phyloP scores from a whole-genome alignment of 2,113 vertebrate species.

The Jacana jacana region DNA sequence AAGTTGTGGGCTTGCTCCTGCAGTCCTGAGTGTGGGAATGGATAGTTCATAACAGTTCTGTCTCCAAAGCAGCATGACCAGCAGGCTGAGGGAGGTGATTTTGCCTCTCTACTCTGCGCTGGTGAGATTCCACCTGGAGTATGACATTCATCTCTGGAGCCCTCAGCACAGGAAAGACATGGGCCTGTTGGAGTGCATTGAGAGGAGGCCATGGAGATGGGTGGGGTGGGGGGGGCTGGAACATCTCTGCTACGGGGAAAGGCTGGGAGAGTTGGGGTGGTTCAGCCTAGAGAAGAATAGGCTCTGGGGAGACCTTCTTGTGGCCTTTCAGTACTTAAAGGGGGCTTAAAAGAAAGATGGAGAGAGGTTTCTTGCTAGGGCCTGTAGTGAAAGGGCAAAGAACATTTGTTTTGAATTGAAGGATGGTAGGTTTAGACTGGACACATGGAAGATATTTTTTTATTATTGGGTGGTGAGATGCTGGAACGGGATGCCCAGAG shows the following conservation, averaged over 20 bases:
- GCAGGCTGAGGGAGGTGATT: not conserved
- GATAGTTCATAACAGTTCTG: not conserved
- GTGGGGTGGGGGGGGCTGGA: not conserved
- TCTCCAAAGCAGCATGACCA: fast-evolving
- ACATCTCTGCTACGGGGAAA: not conserved
- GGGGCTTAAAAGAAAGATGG: not conserved
- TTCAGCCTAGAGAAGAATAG: not conserved
- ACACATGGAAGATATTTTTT: not conserved
- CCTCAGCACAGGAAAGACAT: fast-evolving
- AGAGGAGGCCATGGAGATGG: fast-evolving
- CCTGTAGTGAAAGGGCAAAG: not conserved
- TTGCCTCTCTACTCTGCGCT: not conserved
- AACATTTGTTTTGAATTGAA: not conserved
- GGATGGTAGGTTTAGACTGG: not conserved
- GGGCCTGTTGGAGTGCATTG: fast-evolving
- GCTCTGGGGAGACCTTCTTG: not conserved
- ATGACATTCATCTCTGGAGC: fast-evolving
- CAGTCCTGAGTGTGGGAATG: not conserved
- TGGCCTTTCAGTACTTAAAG: fast-evolving
- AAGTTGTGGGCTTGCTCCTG: not conserved
- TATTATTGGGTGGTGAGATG: fast-evolving
- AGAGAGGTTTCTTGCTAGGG: not conserved
- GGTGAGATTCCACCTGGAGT: not conserved
- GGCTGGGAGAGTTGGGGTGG: not conserved
- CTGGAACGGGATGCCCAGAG: not conserved